Percentiles rank a stretch among this genome's conserved stretches.
phyloP scores from a whole-genome alignment of 2,797 vertebrate species.

The Eospalax fontanierii region DNA sequence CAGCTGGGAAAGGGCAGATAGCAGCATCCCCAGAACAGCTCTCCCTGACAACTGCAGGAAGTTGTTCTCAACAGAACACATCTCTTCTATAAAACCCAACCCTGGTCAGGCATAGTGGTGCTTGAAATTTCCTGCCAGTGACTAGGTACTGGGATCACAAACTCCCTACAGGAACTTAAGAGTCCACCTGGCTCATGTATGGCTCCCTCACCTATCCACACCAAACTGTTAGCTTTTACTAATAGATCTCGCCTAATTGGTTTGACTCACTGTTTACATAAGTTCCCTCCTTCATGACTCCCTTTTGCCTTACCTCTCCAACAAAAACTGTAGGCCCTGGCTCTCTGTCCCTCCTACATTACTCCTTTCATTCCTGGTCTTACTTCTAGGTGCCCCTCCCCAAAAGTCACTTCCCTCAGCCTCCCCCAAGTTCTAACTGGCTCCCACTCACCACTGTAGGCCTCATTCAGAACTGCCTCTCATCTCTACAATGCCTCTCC shows the following conservation, averaged over 20 bases:
- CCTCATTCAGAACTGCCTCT: constrained; percentile 54
- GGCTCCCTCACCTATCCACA: background rate
- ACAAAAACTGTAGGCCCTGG: constrained; percentile 25
- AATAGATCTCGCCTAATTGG: constrained; percentile 40
- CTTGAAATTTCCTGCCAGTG: constrained; percentile 15
- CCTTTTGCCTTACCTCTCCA: constrained; percentile 11
- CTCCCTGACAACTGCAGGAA: background rate
- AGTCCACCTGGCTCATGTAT: background rate
- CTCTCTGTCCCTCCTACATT: background rate
- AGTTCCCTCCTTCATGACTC: constrained; percentile 44
- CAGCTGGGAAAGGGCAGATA: constrained; percentile 9
- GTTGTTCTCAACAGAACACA: constrained; percentile 31
- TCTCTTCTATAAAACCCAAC: background rate
- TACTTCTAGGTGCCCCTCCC: background rate
- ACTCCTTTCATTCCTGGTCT: background rate
- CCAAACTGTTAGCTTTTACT: constrained; percentile 47
- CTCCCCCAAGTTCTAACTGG: background rate
- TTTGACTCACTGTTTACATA: constrained; percentile 43
- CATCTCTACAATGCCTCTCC: constrained; percentile 14
- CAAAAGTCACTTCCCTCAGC: background rate
- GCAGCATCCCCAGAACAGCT: background rate
- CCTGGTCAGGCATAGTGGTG: background rate
- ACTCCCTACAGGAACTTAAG: background rate
- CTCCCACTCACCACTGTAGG: constrained; percentile 1
- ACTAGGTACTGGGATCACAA: background rate